Conservation (phyloP, 1,140 invertebrate genomes). For the Hylaeus anthracinus region DNA sequence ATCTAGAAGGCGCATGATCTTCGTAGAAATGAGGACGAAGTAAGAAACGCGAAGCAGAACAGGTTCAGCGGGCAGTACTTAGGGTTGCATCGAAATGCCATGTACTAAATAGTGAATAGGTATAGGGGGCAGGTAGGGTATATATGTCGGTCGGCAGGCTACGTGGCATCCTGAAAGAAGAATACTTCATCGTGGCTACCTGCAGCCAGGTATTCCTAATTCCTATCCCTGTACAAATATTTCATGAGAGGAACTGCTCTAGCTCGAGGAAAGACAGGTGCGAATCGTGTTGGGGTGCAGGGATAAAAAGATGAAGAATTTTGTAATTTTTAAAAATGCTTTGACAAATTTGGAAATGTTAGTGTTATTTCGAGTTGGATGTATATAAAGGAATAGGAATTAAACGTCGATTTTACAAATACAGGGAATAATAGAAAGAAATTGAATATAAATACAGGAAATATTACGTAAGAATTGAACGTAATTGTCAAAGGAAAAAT, state of each 20-base stretch:
- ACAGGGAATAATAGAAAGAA: too few relatives aligned
- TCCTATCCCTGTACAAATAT: conserved; percentile 20
- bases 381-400: too few relatives aligned
- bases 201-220: conserved; percentile 14
- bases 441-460: too few relatives aligned
- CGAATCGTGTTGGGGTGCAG: not conserved
- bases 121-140: not conserved
- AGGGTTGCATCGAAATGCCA: conserved; percentile 20
- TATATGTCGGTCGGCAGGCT: too few relatives aligned
- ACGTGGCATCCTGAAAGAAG: conserved; percentile 4
- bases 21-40: not conserved
- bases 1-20: not conserved
- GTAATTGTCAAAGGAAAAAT: too few relatives aligned
- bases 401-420: too few relatives aligned
- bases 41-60: not conserved
- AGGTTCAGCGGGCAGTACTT: not conserved
- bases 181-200: conserved; percentile 7
- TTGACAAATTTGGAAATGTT: too few relatives aligned
- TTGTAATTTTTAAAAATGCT: too few relatives aligned
- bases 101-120: conserved; percentile 16
- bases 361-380: too few relatives aligned
- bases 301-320: too few relatives aligned
- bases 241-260: conserved; percentile 5
- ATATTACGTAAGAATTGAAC: too few relatives aligned
- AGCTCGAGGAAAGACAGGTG: not conserved